phyloP scores from a whole-genome alignment of 2,888 invertebrate genomes.

The Oxyscelio sp. region DNA sequence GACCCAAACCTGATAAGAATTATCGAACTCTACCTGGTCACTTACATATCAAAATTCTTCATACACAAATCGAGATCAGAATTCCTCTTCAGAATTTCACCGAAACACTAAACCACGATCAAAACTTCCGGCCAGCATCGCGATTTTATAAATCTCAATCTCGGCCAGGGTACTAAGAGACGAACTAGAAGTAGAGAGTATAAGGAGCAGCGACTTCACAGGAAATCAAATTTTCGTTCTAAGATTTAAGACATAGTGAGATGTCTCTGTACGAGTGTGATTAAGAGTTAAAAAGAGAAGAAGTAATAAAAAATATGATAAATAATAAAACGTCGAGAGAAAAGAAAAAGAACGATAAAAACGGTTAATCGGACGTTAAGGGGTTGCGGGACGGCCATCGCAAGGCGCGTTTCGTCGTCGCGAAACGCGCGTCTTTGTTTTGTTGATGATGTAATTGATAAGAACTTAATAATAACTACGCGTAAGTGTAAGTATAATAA shows the following conservation, averaged over 20 bases:
- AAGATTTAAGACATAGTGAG: constrained; percentile 75
- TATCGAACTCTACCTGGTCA: too few species aligned
- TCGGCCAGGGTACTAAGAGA: too few species aligned
- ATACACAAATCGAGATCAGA: too few species aligned
- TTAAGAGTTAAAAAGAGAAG: constrained; percentile 23
- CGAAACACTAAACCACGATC: too few species aligned
- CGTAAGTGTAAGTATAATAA: constrained; percentile 52
- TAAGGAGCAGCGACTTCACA: constrained; percentile 80
- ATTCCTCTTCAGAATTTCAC: too few species aligned
- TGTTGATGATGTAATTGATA: constrained; percentile 71
- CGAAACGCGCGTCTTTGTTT: constrained; percentile 54
- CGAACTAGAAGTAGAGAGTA: constrained; percentile 72
- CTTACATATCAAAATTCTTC: too few species aligned
- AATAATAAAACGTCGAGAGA: constrained; percentile 36
- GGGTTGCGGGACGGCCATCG: constrained; percentile 77
- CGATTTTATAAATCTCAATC: too few species aligned
- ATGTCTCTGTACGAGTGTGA: constrained; percentile 52
- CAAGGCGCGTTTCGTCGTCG: constrained; percentile 40
- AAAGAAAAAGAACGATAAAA: constrained; percentile 78
- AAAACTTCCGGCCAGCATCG: too few species aligned
- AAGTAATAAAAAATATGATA: constrained; percentile 34
- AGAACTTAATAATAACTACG: constrained; percentile 58
- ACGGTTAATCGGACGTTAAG: constrained; percentile 82
- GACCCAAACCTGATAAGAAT: too few species aligned
- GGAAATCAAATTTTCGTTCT: constrained; percentile 85